Evolutionary conservation across 2,888 invertebrate species (phyloP), one percentile per base, ranked within the genome.

Genomic region (Lamellibrachia columna): DNA sequence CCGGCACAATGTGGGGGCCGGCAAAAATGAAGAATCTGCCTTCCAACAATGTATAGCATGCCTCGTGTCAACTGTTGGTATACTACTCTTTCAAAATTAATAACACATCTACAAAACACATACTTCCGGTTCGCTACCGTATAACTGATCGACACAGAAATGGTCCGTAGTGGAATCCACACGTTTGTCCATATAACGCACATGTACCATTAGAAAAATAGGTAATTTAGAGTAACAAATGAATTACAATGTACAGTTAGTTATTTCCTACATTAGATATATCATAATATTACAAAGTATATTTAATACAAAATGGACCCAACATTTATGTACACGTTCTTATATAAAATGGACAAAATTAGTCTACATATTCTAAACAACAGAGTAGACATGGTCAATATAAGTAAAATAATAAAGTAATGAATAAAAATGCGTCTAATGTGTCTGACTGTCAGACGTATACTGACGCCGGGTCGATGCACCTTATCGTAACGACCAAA

Each of bases 221-320:
- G 55, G 55, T 55, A 75, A 75, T 75, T 75, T 22, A 22, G 75
- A 15, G 22, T 75, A 75, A 15, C 15, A 6, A 75, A 75, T 75
- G 75, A 75, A 75, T 22, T 75, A n/a, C 75, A 75, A 75, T 75
- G 15, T 22, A 15, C 75, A 75, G 75, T 6, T n/a, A 75, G 75
- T 15, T 40, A n/a, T 75, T 3, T 15, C 75, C 75, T 11, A 75
- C 75, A 75, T 55, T 55, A 55, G 1, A 55, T 55, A 55, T 75
- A 15, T 75, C 75, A 75, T 15, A 22, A 75, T 75, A 75, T 11
- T 75, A 75, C 75, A 75, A 75, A 75, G 75, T 75, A 75, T 75
- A 75, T 75, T 75, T 75, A 15, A 75, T 75, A 75, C n/a, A 75
- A 75, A 75, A 75, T 75, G 75, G 75, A 75, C 75, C 75, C n/a